phyloP scores from a whole-genome alignment of 2,797 vertebrate genomes.

The Lateolabrax maculatus region DNA sequence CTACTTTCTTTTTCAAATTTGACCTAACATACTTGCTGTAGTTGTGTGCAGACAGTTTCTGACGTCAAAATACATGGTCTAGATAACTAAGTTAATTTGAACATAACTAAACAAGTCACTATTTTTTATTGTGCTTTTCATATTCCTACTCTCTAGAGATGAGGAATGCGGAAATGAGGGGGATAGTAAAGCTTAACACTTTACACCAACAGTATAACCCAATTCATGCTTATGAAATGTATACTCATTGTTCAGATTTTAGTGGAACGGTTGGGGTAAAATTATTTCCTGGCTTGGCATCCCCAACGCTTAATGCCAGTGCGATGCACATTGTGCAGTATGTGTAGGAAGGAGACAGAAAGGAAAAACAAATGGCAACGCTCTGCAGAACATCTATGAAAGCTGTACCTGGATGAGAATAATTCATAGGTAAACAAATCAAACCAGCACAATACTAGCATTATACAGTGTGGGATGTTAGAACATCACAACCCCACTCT shows the following conservation, averaged over 20 bases:
- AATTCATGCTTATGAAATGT: slow-evolving; percentile 8
- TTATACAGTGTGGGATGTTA: background rate
- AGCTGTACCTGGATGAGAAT: background rate
- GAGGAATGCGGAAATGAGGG: background rate
- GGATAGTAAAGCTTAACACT: background rate
- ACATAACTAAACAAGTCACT: background rate
- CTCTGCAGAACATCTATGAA: background rate
- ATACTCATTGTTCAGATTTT: slow-evolving; percentile 9
- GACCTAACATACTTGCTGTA: background rate
- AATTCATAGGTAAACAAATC: background rate
- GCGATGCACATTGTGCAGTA: background rate
- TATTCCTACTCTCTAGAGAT: background rate
- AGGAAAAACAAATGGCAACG: background rate
- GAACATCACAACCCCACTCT: background rate
- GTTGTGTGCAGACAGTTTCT: background rate
- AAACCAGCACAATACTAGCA: background rate
- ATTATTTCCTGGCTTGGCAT: background rate
- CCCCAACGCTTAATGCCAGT: background rate
- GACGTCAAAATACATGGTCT: background rate
- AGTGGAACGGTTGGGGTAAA: background rate
- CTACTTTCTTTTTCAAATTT: background rate
- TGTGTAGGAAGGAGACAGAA: background rate
- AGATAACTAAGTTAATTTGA: background rate
- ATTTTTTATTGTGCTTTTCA: background rate
- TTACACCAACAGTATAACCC: background rate